phyloP scores from a whole-genome alignment of 2,113 vertebrate genomes.

The Notiomystis cincta region DNA sequence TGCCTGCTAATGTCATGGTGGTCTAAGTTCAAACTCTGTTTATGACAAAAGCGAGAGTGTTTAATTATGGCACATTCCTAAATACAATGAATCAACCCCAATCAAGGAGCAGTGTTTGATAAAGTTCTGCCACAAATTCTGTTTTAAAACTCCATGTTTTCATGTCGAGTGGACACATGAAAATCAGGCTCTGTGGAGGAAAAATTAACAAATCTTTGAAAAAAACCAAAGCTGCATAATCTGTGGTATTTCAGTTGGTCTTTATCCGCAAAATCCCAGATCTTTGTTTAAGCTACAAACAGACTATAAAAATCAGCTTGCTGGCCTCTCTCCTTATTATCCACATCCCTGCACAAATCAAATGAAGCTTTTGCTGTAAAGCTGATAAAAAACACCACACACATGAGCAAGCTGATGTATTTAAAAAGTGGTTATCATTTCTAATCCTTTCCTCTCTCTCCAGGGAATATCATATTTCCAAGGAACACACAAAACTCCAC shows the following conservation, averaged over 20 bases:
- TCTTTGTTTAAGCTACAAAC: conserved; percentile 79
- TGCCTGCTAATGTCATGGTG: neutral
- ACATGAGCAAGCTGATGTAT: conserved; percentile 58
- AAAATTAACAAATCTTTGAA: conserved; percentile 72
- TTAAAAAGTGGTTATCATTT: conserved; percentile 72
- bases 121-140: conserved; percentile 32
- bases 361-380: conserved; percentile 73
- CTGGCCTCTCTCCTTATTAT: conserved; percentile 71
- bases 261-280: conserved; percentile 78
- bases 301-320: conserved; percentile 71
- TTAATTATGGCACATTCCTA: neutral
- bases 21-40: neutral
- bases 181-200: neutral
- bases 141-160: conserved; percentile 42
- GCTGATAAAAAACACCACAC: conserved; percentile 65
- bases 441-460: conserved; percentile 68
- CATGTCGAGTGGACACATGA: conserved; percentile 8
- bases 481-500: conserved; percentile 47
- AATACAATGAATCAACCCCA: neutral
- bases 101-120: neutral
- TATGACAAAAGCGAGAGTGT: neutral
- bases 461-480: conserved; percentile 52
- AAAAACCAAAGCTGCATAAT: conserved; percentile 71
- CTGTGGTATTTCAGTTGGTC: conserved; percentile 72
- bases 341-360: conserved; percentile 74